Conservation (phyloP, 2,113 vertebrate genomes). For the Melospiza melodia region DNA sequence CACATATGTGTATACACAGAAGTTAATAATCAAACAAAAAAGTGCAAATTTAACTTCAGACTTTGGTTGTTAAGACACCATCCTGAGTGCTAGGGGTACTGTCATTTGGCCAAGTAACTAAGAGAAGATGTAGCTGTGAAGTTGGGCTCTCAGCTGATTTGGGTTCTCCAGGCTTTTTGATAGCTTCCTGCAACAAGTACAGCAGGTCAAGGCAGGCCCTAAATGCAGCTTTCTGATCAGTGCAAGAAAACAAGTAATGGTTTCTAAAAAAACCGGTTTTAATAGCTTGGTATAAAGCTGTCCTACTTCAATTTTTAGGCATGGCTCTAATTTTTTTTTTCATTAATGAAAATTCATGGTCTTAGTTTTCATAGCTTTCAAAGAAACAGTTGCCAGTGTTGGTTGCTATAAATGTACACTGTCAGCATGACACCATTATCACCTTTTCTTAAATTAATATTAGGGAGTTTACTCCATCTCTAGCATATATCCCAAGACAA, state of each 20-base stretch:
- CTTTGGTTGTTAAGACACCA: not conserved
- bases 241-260: not conserved
- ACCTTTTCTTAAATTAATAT: constrained; percentile 38
- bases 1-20: not conserved
- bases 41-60: not conserved
- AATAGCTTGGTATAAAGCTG: not conserved
- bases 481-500: constrained; percentile 6
- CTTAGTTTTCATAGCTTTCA: not conserved
- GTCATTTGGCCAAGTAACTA: not conserved
- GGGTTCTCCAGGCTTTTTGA: not conserved
- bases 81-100: not conserved
- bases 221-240: not conserved
- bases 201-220: not conserved
- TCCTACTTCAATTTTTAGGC: not conserved
- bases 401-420: constrained; percentile 10
- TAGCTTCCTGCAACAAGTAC: not conserved
- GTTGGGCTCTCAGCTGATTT: not conserved
- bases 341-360: not conserved
- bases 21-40: not conserved
- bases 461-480: constrained; percentile 19
- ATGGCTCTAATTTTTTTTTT: not conserved
- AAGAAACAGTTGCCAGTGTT: not conserved
- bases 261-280: not conserved
- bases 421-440: constrained; percentile 28
- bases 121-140: not conserved